Percentiles rank a stretch among this genome's conserved stretches.
Conservation (phyloP, 2,888 invertebrate genomes). For the Phortica okadai region DNA sequence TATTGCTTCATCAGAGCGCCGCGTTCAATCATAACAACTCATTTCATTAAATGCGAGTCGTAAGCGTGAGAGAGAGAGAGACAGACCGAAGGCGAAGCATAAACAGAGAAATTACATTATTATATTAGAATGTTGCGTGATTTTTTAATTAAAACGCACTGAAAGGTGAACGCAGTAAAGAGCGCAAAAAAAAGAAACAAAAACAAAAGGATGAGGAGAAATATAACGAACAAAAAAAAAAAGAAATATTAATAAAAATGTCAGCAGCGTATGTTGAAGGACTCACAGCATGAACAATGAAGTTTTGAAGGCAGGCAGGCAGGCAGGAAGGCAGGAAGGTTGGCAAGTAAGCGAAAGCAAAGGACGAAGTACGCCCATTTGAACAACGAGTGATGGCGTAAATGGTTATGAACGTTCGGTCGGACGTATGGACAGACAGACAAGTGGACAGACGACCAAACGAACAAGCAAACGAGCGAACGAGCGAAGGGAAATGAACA, state of each 20-base stretch:
- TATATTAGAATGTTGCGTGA: slow-evolving; percentile 27
- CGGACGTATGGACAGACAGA: background rate
- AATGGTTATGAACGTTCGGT: background rate
- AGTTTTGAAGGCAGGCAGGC: background rate
- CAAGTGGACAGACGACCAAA: background rate
- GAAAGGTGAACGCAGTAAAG: background rate
- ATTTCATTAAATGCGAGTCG: slow-evolving; percentile 6
- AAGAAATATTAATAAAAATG: slow-evolving; percentile 27
- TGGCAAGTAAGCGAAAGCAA: slow-evolving; percentile 1
- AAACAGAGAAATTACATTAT: slow-evolving; percentile 25
- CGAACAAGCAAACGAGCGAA: background rate
- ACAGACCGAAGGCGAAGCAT: background rate
- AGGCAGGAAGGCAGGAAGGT: background rate
- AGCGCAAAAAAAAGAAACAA: background rate
- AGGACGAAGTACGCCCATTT: background rate
- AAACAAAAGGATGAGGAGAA: slow-evolving; percentile 6
- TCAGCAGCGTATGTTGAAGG: slow-evolving; percentile 8
- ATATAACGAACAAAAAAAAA: background rate
- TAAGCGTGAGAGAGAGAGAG: background rate
- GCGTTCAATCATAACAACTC: slow-evolving; percentile 21
- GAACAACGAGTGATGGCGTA: background rate
- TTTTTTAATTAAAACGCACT: slow-evolving; percentile 28
- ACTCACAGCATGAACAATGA: background rate
- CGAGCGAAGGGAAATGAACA: background rate
- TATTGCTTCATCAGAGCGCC: slow-evolving; percentile 5